phyloP scores from a whole-genome alignment of 2,113 vertebrate genomes.

The Corynorhinus townsendii region DNA sequence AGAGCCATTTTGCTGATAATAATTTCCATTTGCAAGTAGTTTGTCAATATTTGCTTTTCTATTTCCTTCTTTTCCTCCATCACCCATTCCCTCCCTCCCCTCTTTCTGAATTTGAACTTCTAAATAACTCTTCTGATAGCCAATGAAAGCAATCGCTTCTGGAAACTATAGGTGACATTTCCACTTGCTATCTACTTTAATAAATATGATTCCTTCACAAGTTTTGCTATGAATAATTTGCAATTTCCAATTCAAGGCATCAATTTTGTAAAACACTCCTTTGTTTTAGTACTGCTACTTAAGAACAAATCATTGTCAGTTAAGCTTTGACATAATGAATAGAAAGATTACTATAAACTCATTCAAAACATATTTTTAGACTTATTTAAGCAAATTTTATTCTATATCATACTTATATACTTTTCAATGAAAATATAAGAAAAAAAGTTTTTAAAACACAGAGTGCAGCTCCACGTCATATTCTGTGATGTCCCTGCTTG shows the following conservation, averaged over 20 bases:
- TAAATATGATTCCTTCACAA: neutral
- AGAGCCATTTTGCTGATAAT: neutral
- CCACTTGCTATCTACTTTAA: neutral
- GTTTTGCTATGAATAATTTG: neutral
- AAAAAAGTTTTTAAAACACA: neutral
- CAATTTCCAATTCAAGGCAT: neutral
- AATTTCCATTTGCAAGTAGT: neutral
- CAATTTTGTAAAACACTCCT: neutral
- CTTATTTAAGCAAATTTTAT: neutral
- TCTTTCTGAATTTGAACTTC: constrained; percentile 44
- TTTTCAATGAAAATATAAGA: constrained; percentile 18
- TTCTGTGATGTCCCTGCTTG: no score
- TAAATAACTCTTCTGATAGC: constrained; percentile 4
- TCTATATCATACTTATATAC: neutral
- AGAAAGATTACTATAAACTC: constrained; percentile 5
- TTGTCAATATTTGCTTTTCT: neutral
- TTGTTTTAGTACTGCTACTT: neutral
- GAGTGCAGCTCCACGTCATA: neutral
- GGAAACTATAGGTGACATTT: constrained; percentile 13
- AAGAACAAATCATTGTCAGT: neutral
- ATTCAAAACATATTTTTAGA: neutral
- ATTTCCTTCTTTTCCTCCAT: neutral
- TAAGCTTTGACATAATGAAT: neutral
- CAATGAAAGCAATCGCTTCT: neutral
- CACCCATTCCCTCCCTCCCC: neutral